Evolutionary conservation across 2,113 vertebrate genomes (phyloP).

Genomic region (Pteruthius melanotis): DNA sequence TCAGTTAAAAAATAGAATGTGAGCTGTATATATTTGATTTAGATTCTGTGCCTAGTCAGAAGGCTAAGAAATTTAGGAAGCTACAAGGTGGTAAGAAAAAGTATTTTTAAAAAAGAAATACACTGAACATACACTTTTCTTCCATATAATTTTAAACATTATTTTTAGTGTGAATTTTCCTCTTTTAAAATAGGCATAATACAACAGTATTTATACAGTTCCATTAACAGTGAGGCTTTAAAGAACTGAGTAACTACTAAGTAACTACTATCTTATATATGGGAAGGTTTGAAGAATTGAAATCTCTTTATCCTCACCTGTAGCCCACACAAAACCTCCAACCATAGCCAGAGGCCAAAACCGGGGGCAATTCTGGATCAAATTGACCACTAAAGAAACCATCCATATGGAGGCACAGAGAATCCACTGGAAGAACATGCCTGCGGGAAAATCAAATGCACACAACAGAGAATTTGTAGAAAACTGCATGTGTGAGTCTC

Average conservation of each 20-base stretch:
- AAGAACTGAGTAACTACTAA: neutral
- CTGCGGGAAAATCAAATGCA: constrained; percentile 61
- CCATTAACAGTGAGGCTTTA: neutral
- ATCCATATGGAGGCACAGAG: constrained; percentile 84
- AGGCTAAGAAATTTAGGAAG: neutral
- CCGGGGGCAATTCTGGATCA: constrained; percentile 77
- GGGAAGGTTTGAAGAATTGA: neutral
- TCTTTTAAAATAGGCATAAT: neutral
- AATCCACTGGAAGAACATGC: constrained; percentile 93
- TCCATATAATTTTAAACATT: neutral
- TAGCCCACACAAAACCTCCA: constrained; percentile 87
- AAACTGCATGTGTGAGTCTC: neutral
- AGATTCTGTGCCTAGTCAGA: neutral
- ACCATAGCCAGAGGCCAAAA: constrained; percentile 89
- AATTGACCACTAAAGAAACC: constrained; percentile 77
- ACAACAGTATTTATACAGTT: neutral
- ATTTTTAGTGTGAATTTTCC: neutral
- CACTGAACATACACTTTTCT: neutral
- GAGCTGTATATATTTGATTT: neutral
- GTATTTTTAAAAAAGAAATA: neutral
- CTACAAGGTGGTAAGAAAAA: neutral
- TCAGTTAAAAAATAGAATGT: neutral
- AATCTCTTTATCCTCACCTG: constrained; percentile 73
- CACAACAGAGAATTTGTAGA: neutral
- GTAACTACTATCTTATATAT: neutral